A percentile compares a stretch with the other conserved stretches of the same genome.
Conservation (phyloP, 2,888 invertebrate genomes). For the Hirudinaria manillensis region DNA sequence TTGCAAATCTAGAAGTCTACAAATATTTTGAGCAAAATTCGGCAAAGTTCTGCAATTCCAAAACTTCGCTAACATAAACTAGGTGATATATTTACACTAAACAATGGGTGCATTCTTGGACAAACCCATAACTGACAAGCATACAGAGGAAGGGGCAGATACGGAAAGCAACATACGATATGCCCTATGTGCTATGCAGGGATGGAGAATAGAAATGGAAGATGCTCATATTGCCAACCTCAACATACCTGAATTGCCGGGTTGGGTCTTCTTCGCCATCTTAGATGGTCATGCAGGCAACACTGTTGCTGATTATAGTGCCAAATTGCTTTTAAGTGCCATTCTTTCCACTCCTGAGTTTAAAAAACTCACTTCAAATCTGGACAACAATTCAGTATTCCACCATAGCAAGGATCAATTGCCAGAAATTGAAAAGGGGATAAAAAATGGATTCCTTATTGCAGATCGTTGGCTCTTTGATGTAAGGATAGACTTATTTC, state of each 20-base stretch:
- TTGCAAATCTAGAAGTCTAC: too few species aligned
- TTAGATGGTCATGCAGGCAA: conserved; percentile 98
- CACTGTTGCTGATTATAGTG: conserved; percentile 37
- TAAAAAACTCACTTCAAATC: conserved; percentile 9
- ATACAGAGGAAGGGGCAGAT: conserved; percentile 73
- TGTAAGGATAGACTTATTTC: not conserved
- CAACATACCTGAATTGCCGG: conserved; percentile 62
- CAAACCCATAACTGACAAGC: conserved; percentile 96
- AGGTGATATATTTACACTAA: not conserved
- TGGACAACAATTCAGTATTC: conserved; percentile 51
- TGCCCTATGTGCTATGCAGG: conserved; percentile 78
- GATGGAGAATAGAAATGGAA: conserved; percentile 89
- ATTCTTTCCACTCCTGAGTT: conserved; percentile 79
- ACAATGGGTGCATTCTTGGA: conserved; percentile 95
- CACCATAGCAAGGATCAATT: conserved; percentile 23
- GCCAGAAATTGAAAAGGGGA: conserved; percentile 51
- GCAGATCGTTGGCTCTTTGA: conserved; percentile 67
- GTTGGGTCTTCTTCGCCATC: conserved; percentile 84
- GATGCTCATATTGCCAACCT: conserved; percentile 90
- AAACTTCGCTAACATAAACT: too few species aligned
- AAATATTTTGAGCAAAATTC: too few species aligned
- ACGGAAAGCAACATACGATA: conserved; percentile 82
- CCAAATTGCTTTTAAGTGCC: conserved; percentile 60
- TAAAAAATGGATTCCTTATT: conserved; percentile 63
- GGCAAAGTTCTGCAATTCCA: too few species aligned